Evolutionary conservation across 2,888 invertebrate genomes (phyloP).

Genomic region (Teleiodes luculella): DNA sequence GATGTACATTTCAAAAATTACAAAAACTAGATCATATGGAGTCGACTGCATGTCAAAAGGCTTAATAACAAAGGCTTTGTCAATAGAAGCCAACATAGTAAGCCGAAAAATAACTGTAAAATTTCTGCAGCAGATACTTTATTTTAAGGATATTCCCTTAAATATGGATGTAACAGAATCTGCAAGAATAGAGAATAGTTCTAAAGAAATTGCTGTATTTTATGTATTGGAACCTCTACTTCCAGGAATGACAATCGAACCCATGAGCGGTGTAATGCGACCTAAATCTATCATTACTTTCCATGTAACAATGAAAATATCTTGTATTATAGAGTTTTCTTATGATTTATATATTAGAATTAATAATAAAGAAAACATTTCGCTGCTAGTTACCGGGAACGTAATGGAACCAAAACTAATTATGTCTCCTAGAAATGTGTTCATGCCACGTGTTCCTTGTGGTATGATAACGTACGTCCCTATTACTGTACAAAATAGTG

Average conservation of each 20-base stretch:
- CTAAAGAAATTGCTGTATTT: conserved; percentile 72
- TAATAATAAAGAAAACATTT: conserved; percentile 65
- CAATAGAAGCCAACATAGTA: conserved; percentile 54
- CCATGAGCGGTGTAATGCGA: conserved; percentile 70
- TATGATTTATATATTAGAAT: conserved; percentile 61
- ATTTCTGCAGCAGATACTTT: conserved; percentile 52
- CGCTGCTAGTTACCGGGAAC: conserved; percentile 63
- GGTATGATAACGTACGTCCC: conserved; percentile 59
- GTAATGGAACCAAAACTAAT: conserved; percentile 71
- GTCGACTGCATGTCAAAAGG: conserved; percentile 48
- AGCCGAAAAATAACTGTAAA: conserved; percentile 64
- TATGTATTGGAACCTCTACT: conserved; percentile 68
- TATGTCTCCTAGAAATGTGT: conserved; percentile 70
- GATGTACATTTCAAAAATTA: conserved; percentile 48
- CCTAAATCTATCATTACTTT: conserved; percentile 71
- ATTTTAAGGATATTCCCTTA: conserved; percentile 63
- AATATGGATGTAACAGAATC: conserved; percentile 60
- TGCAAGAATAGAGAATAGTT: conserved; percentile 72
- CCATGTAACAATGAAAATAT: conserved; percentile 60
- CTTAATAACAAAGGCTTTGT: conserved; percentile 33
- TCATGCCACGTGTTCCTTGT: conserved; percentile 69
- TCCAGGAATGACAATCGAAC: conserved; percentile 70
- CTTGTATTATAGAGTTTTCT: conserved; percentile 59
- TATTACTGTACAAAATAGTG: conserved; percentile 57
- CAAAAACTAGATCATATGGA: conserved; percentile 62